Evolutionary conservation across 2,797 vertebrate species (phyloP).

Genomic region (Phalanger gymnotis): DNA sequence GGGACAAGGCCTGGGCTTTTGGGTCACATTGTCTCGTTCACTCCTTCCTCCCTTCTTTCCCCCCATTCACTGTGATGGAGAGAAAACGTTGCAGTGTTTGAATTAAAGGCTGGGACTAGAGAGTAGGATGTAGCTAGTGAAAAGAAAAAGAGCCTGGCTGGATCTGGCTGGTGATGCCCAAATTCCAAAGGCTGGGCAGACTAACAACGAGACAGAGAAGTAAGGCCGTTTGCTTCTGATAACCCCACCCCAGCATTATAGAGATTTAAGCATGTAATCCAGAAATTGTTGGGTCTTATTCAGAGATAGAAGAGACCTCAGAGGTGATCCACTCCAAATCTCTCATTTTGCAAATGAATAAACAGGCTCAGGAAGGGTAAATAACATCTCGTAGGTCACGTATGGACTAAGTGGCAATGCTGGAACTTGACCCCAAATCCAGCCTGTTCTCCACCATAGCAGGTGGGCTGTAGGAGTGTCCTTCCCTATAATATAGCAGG

Average conservation of each 20-base stretch:
- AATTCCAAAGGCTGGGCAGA: not conserved
- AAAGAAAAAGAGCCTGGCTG: not conserved
- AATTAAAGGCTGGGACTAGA: not conserved
- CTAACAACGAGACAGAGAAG: not conserved
- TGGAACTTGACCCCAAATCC: not conserved
- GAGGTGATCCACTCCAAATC: not conserved
- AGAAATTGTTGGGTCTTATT: not conserved
- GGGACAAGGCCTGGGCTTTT: not conserved
- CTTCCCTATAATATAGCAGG: not conserved
- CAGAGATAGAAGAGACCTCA: not conserved
- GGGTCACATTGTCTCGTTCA: not conserved
- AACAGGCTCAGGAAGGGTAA: not conserved
- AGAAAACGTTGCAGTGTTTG: not conserved
- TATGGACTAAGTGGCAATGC: not conserved
- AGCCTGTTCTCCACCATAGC: not conserved
- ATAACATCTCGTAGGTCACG: not conserved
- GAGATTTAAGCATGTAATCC: not conserved
- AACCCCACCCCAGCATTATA: not conserved
- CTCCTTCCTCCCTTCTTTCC: not conserved
- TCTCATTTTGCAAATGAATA: conserved; percentile 32
- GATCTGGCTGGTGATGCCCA: not conserved
- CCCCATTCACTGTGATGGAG: not conserved
- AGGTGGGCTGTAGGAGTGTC: not conserved
- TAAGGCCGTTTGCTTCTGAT: not conserved
- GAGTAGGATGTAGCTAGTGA: not conserved